Conservation (phyloP, 2,797 vertebrate genomes). For the Pterois miles region DNA sequence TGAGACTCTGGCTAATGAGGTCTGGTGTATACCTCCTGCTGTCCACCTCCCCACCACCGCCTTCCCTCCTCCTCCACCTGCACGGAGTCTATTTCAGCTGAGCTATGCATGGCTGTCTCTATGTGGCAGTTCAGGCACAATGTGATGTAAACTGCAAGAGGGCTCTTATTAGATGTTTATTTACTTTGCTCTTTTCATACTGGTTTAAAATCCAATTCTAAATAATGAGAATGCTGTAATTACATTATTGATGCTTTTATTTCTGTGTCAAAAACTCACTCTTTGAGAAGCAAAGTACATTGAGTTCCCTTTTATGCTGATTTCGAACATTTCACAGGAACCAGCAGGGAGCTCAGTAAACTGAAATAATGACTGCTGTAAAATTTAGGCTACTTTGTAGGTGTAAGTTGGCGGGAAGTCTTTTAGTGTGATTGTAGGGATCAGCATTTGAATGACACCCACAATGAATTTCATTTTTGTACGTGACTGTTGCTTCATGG, state of each 20-base stretch:
- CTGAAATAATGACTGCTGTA: slow-evolving; percentile 26
- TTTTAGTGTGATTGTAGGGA: slow-evolving; percentile 38
- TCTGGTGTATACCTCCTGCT: slow-evolving; percentile 67
- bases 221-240: slow-evolving; percentile 10
- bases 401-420: background rate
- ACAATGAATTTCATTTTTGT: slow-evolving; percentile 24
- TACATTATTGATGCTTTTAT: background rate
- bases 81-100: slow-evolving; percentile 48
- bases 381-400: slow-evolving; percentile 7
- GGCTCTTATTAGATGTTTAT: background rate
- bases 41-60: slow-evolving; percentile 42
- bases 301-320: slow-evolving; percentile 2
- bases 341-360: slow-evolving; percentile 12
- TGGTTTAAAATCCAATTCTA: background rate
- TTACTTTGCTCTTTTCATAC: background rate
- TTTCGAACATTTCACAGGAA: slow-evolving; percentile 13
- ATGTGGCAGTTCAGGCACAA: background rate
- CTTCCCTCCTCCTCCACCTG: slow-evolving; percentile 51
- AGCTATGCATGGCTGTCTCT: slow-evolving; percentile 46
- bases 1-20: slow-evolving; percentile 70
- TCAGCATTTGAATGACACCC: slow-evolving; percentile 39
- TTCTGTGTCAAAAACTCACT: background rate
- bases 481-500: slow-evolving; percentile 1
- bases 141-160: background rate
- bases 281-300: background rate